Evolutionary conservation across 2,113 vertebrate genomes (phyloP), one percentile per base, ranked within the genome.

Genomic region (Podiceps cristatus): DNA sequence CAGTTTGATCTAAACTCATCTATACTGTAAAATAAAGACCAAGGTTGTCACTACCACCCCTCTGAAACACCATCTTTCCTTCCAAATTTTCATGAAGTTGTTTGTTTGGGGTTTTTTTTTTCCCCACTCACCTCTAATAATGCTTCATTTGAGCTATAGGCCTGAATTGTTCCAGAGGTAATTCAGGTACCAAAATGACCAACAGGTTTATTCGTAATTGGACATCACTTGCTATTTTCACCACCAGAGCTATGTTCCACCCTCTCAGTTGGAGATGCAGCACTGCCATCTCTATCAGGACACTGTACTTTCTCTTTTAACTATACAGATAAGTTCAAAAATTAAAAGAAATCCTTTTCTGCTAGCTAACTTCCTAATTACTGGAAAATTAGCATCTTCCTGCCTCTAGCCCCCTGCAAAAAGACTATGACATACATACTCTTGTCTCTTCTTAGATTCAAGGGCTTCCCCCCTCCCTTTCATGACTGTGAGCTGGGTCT

Each of bases 261-360:
- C 0, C 31, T 11, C 22, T 72, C 52, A 35, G 2, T 0, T 0
- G 0, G 28, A 66, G 49, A 35, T 18, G 27, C 8, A 78, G 45
- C 37, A 45, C 47, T 71, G 17, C 35, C 19, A 31, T 11, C 35
- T 27, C 58, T 58, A 10, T 22, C 29, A 25, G 3, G 9, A 31
- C 1, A 2, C 49, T 56, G 11, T 8, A 23, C 5, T 55, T 35
- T 20, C 63, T 67, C 40, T 55, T 58, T 71, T 25, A 59, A 27
- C 16, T 62, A 42, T 2, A 40, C 2, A 22, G 12, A 5, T 33
- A 62, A 78, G 42, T 23, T 56, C 2, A 83, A 62, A 79, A 68
- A 37, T 11, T 7, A 7, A 50, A n/a, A 42, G 29, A 50, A 59
- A 17, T 20, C 53, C 12, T 72, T 68, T 37, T 47, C 18, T 63